These are phyloP conservation scores for Leptestheria dahalacensis DNA, from an alignment of 1,140 invertebrate species.

Conservation along the genomic window DNA sequence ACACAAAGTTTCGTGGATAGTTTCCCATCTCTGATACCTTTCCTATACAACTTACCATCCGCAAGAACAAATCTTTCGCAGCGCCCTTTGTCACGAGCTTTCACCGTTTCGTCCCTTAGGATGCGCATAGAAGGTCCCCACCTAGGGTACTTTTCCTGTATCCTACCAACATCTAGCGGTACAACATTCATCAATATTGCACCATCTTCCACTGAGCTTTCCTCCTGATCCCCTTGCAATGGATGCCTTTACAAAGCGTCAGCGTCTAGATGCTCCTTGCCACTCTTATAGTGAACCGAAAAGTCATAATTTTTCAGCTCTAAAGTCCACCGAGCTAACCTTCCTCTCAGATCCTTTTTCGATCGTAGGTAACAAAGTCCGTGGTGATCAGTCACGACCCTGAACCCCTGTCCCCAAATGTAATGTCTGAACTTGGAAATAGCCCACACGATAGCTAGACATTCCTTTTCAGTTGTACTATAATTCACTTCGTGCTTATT, in stretches of 20 bases:
- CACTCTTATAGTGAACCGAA: conserved; percentile 25
- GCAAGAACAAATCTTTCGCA: neutral
- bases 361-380: conserved; percentile 31
- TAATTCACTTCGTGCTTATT: conserved; percentile 27
- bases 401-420: conserved; percentile 25
- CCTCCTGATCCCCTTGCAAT: neutral
- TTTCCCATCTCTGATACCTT: neutral
- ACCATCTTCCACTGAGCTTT: neutral
- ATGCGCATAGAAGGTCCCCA: too few species aligned
- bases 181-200: too few species aligned
- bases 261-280: neutral
- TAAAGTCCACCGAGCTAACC: conserved; percentile 34
- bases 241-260: conserved; percentile 16
- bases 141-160: too few species aligned
- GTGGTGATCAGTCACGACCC: conserved; percentile 28
- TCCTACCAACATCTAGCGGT: too few species aligned
- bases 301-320: conserved; percentile 33
- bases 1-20: neutral
- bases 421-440: conserved; percentile 31
- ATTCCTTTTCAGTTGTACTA: conserved; percentile 30
- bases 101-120: too few species aligned
- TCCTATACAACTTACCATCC: neutral
- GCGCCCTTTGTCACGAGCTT: neutral
- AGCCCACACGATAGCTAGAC: conserved; percentile 27
- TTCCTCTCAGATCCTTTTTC: conserved; percentile 27